Evolutionary conservation across 2,888 invertebrate species (phyloP).

Genomic region (Fragum fragum): DNA sequence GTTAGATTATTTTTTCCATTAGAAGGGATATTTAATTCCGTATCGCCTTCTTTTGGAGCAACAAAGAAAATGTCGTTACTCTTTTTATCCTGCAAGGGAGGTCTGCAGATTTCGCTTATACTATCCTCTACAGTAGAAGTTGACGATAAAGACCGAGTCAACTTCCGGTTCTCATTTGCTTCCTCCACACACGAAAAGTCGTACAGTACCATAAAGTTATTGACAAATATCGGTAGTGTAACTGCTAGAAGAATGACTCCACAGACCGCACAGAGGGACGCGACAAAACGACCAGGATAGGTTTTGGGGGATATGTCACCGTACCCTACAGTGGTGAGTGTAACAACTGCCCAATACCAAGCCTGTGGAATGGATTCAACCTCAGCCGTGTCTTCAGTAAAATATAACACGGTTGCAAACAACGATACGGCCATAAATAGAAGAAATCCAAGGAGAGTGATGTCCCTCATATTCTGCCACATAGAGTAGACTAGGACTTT

Average conservation of each 20-base stretch:
- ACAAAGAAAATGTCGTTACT: background rate
- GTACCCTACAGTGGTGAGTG: constrained; percentile 69
- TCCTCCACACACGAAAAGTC: constrained; percentile 55
- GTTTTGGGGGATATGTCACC: constrained; percentile 63
- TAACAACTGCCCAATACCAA: constrained; percentile 68
- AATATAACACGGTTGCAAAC: constrained; percentile 54
- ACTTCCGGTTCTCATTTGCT: constrained; percentile 12
- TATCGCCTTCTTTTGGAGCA: background rate
- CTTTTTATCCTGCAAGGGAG: background rate
- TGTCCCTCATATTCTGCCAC: constrained; percentile 47
- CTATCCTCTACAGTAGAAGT: background rate
- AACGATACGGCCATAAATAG: constrained; percentile 48
- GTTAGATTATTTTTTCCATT: background rate
- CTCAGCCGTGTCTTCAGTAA: constrained; percentile 36
- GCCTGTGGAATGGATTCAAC: constrained; percentile 56
- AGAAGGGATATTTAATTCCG: background rate
- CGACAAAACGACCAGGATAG: constrained; percentile 43
- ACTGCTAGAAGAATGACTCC: constrained; percentile 63
- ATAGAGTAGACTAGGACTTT: constrained; percentile 52
- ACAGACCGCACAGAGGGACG: constrained; percentile 52
- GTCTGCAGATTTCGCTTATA: background rate
- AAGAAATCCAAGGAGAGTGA: constrained; percentile 43
- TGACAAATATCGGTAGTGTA: constrained; percentile 64
- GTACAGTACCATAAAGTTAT: constrained; percentile 62
- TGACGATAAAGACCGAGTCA: background rate